Percentiles rank a stretch among this genome's conserved stretches.
phyloP scores from a whole-genome alignment of 2,113 vertebrate species.

The Galemys pyrenaicus region DNA sequence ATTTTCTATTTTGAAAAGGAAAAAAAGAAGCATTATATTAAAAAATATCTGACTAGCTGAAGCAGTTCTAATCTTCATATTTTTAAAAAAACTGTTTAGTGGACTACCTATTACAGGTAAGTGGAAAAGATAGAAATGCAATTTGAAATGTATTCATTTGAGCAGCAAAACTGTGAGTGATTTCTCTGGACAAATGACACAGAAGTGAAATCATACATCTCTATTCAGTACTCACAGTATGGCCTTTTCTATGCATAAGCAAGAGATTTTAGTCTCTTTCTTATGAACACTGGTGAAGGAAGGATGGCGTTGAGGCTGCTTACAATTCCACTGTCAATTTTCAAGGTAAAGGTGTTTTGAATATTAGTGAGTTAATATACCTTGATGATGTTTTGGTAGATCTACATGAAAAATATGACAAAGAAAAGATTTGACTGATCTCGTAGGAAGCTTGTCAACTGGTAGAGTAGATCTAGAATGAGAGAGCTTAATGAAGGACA shows the following conservation, averaged over 20 bases:
- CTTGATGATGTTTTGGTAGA: neutral
- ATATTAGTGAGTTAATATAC: neutral
- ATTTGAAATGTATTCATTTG: neutral
- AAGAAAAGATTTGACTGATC: neutral
- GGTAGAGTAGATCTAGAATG: neutral
- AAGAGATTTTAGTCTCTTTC: neutral
- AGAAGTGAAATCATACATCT: rapidly evolving
- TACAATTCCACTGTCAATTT: neutral
- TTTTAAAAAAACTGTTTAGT: neutral
- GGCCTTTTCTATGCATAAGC: neutral
- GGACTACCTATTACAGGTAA: too few species aligned
- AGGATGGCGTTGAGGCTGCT: neutral
- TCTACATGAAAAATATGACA: neutral
- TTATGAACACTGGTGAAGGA: neutral
- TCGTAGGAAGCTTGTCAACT: rapidly evolving
- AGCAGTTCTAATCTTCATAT: neutral
- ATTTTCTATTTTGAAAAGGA: neutral
- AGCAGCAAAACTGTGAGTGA: neutral
- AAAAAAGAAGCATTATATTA: rapidly evolving
- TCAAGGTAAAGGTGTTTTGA: neutral
- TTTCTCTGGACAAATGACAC: neutral
- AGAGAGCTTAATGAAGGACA: neutral
- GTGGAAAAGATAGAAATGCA: neutral
- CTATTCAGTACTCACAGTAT: rapidly evolving
- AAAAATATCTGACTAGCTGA: neutral